Evolutionary conservation across 2,113 vertebrate genomes (phyloP).

Genomic region (Typhlomys cinereus): DNA sequence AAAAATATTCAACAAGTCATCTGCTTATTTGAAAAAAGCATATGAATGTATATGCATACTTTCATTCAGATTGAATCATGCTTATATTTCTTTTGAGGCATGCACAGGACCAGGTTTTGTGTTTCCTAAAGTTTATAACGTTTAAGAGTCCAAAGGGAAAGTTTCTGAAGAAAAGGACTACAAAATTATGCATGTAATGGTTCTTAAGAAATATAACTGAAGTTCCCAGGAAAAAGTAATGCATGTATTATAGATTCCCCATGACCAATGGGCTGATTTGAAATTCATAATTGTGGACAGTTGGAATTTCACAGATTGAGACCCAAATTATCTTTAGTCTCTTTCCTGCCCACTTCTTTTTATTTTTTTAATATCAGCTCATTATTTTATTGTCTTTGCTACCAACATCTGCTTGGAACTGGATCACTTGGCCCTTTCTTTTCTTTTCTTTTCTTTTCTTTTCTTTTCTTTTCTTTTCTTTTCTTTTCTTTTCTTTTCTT

Average conservation of each 20-base stretch:
- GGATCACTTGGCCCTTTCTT: too few relatives aligned
- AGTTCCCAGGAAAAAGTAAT: too few relatives aligned
- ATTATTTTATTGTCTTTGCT: too few relatives aligned
- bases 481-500: too few relatives aligned
- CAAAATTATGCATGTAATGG: slow-evolving; percentile 1
- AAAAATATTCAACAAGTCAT: slow-evolving; percentile 1
- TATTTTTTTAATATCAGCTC: too few relatives aligned
- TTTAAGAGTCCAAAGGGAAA: background rate
- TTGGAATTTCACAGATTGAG: background rate
- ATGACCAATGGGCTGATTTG: background rate
- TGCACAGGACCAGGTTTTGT: background rate
- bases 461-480: too few relatives aligned
- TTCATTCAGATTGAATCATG: slow-evolving; percentile 27
- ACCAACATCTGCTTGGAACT: too few relatives aligned
- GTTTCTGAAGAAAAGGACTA: background rate
- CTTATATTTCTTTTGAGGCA: slow-evolving; percentile 41
- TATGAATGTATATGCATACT: background rate
- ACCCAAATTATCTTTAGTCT: background rate
- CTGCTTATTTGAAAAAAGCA: slow-evolving; percentile 24
- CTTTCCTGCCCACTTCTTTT: too few relatives aligned
- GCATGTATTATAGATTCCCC: background rate
- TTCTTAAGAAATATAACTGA: background rate
- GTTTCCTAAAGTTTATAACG: background rate
- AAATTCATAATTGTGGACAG: background rate
- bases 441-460: too few relatives aligned